Evolutionary conservation across 2,797 vertebrate species (phyloP), one percentile per base, ranked within the genome.

Genomic region (Microhierax caerulescens): DNA sequence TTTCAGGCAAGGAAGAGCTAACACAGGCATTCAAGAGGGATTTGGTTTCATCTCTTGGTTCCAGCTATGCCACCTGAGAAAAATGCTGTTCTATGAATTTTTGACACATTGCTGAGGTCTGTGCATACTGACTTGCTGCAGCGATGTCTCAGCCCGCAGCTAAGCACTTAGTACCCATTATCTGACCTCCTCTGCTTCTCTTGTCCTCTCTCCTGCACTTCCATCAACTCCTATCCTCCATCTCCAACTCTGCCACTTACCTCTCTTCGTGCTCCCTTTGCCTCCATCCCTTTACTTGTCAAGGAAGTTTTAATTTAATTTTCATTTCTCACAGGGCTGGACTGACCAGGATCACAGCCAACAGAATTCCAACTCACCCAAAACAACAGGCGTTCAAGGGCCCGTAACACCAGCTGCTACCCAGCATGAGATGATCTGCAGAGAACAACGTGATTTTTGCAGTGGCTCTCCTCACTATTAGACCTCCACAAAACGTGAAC

Each of bases 1-100:
- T 14, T 75, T 24, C 25, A 5, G 0, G 6, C 0, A 0, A 69
- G 36, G 36, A 92, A 45, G 45, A 43, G 15, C 74, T 75, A 50
- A 34, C 0, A 0, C 22, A 10, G 48, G 37, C 9, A 16, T 34
- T n/a, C 73, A 25, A 23, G 12, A 15, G 25, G 23, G 47, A 30
- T 37, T 50, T 17, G 36, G 51, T 68, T 57, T 20, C 25, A 18
- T 21, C 19, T 77, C 68, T 41, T 7, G 22, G 37, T 16, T 81
- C 23, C 65, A 14, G 37, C 37, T 27, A 21, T 0, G 34, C 22
- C 30, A 53, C 32, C 69, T 61, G 37, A 24, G 61, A 51, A 47
- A 39, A 32, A 25, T 0, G 11, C 2, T 2, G 1, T 13, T 36
- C 11, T 5, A 18, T 1, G 22, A 11, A 4, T 28, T 53, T 60